These are phyloP conservation scores for Lagria hirta DNA, from an alignment of 2,888 invertebrate genomes.

Conservation along the genomic window DNA sequence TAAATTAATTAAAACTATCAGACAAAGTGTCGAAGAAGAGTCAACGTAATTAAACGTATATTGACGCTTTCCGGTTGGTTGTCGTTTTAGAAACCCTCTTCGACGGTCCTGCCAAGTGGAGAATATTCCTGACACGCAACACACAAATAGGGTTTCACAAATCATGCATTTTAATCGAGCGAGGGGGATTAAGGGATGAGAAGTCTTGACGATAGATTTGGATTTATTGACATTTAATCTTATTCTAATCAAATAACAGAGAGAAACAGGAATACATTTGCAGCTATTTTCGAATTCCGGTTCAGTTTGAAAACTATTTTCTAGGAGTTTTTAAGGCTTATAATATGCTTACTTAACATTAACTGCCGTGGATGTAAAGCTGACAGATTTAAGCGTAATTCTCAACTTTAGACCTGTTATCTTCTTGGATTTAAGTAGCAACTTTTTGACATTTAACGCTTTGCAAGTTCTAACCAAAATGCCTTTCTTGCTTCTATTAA, in stretches of 20 bases:
- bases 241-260: too few relatives aligned
- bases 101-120: constrained; percentile 12
- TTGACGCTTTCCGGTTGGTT: constrained; percentile 46
- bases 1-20: constrained; percentile 39
- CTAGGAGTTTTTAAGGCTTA: too few relatives aligned
- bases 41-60: constrained; percentile 46
- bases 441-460: constrained; percentile 55
- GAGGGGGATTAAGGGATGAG: too few relatives aligned
- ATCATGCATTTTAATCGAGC: constrained; percentile 20
- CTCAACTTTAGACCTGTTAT: constrained; percentile 59
- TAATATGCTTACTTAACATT: constrained; percentile 65
- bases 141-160: constrained; percentile 15
- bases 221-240: too few relatives aligned
- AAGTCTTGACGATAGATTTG: too few relatives aligned
- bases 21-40: constrained; percentile 37
- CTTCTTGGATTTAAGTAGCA: constrained; percentile 61
- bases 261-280: too few relatives aligned
- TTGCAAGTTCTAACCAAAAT: constrained; percentile 57
- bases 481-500: constrained; percentile 60
- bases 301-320: too few relatives aligned
- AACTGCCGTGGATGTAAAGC: constrained; percentile 54
- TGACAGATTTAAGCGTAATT: constrained; percentile 59
- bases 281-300: too few relatives aligned
- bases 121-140: constrained; percentile 18
- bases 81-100: constrained; percentile 37